Conservation (phyloP, 1,140 invertebrate species). For the Rhopalosiphum maidis region DNA sequence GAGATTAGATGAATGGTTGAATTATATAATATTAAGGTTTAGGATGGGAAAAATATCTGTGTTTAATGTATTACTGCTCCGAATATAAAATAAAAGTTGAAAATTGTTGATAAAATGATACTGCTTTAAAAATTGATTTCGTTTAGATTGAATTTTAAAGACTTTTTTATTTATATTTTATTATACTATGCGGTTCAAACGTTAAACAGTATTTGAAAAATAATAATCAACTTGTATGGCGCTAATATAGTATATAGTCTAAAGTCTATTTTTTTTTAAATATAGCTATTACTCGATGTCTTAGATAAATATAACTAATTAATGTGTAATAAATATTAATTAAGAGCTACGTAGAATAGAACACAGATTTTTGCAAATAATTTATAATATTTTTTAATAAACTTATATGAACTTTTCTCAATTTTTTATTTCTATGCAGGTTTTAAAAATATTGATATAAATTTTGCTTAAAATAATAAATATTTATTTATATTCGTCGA, state of each 20-base stretch:
- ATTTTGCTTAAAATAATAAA: not conserved
- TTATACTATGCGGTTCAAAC: not conserved
- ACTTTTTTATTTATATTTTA: not conserved
- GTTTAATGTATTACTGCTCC: not conserved
- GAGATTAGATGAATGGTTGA: too few relatives aligned
- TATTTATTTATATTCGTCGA: rapidly evolving
- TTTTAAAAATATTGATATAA: too few relatives aligned
- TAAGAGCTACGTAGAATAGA: not conserved
- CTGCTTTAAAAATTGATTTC: not conserved
- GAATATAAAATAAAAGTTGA: not conserved
- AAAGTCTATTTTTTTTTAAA: not conserved
- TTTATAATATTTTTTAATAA: not conserved
- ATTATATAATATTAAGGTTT: too few relatives aligned
- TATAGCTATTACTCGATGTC: not conserved
- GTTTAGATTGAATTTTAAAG: not conserved
- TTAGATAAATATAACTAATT: not conserved
- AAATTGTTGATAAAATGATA: not conserved
- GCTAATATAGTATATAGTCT: not conserved
- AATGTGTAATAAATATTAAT: not conserved
- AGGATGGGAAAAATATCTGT: too few relatives aligned
- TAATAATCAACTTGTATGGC: not conserved
- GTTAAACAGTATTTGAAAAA: not conserved
- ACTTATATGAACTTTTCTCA: not conserved
- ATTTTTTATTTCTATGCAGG: too few relatives aligned
- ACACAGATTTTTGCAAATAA: not conserved